These are phyloP conservation scores for Drosophila repleta DNA, from an alignment of 1,140 invertebrate species.

Conservation along the genomic window DNA sequence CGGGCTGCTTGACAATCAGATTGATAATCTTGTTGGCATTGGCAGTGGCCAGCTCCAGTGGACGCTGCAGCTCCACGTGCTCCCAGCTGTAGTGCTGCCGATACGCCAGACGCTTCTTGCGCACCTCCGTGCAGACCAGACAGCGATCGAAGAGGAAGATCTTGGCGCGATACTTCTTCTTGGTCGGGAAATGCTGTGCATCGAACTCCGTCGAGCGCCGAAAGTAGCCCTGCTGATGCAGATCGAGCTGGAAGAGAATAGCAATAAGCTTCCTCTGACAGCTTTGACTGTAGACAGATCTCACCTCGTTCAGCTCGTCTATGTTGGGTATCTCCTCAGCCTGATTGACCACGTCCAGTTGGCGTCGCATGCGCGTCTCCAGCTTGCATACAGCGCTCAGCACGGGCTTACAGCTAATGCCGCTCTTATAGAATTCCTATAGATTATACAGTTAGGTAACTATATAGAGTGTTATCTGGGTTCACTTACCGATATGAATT, in stretches of 20 bases:
- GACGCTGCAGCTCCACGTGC: slow-evolving; percentile 69
- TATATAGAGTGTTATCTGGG: background rate
- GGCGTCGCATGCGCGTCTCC: slow-evolving; percentile 78
- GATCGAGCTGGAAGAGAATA: slow-evolving; percentile 51
- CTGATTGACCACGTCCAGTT: slow-evolving; percentile 81
- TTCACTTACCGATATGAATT: slow-evolving; percentile 77
- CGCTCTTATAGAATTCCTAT: slow-evolving; percentile 80
- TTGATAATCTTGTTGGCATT: slow-evolving; percentile 73
- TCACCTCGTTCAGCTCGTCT: slow-evolving; percentile 74
- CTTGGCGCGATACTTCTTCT: slow-evolving; percentile 74
- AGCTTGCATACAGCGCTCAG: slow-evolving; percentile 75
- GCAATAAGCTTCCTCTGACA: background rate
- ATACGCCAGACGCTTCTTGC: slow-evolving; percentile 69
- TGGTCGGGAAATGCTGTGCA: slow-evolving; percentile 71
- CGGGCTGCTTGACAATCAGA: slow-evolving; percentile 65
- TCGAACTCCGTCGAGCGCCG: slow-evolving; percentile 76
- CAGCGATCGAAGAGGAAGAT: slow-evolving; percentile 79
- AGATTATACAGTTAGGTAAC: background rate
- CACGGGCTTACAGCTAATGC: slow-evolving; percentile 78
- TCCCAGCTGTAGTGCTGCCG: slow-evolving; percentile 76
- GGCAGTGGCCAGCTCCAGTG: slow-evolving; percentile 49
- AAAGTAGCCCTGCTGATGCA: slow-evolving; percentile 70
- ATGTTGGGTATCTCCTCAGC: slow-evolving; percentile 79
- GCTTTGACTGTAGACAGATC: background rate
- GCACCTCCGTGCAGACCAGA: slow-evolving; percentile 76